These are phyloP conservation scores for Tiphia femorata DNA, from an alignment of 2,888 invertebrate genomes.

Conservation along the genomic window DNA sequence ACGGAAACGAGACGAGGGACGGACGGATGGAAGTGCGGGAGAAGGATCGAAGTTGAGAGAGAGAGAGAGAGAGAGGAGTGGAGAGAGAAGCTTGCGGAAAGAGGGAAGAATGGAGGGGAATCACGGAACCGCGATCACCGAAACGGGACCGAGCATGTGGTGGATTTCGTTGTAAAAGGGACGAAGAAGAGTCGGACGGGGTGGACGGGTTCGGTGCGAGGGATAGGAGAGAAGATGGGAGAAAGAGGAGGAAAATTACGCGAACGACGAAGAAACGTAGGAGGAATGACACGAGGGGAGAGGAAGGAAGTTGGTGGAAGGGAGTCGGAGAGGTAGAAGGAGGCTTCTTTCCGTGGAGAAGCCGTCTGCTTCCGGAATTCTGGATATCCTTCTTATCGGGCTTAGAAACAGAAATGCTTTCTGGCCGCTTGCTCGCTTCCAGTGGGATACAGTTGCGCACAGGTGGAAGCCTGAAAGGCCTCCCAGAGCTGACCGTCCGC, in stretches of 20 bases:
- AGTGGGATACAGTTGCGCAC: background rate
- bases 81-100: background rate
- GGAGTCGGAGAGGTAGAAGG: background rate
- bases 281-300: background rate
- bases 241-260: background rate
- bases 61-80: background rate
- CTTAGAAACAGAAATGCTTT: constrained; percentile 13
- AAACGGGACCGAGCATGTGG: constrained; percentile 41
- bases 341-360: background rate
- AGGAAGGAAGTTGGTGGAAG: too few species aligned
- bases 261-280: background rate
- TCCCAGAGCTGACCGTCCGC: too few species aligned
- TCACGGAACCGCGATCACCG: background rate
- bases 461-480: background rate
- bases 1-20: background rate
- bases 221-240: background rate
- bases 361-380: background rate
- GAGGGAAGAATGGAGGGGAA: background rate
- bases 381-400: constrained; percentile 17
- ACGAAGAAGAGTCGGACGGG: background rate
- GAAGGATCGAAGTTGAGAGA: background rate
- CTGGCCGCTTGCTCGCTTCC: constrained; percentile 2
- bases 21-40: background rate
- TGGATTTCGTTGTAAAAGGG: constrained; percentile 35
- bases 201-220: background rate